Evolutionary conservation across 2,797 vertebrate species (phyloP), one percentile per base, ranked within the genome.

Genomic region (Novumbra hubbsi): DNA sequence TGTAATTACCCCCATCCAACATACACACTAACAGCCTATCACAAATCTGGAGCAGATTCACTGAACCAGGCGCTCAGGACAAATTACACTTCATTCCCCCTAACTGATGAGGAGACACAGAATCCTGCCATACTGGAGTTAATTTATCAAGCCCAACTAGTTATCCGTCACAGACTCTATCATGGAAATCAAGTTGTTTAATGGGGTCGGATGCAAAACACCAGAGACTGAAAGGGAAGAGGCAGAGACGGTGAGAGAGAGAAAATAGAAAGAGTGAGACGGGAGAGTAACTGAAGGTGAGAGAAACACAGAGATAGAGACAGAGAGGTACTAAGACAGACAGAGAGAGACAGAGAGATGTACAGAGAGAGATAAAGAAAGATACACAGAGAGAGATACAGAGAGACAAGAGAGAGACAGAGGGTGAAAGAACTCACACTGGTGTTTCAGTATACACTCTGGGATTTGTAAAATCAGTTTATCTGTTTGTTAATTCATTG

Each of bases 31-130:
- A 45, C 57, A 12, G 14, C 64, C 19, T 41, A 28, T 41, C 60
- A 77, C 76, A 81, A 84, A 85, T 84, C 71, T 78, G 73, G 45
- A 71, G 73, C 79, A 76, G 74, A 83, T 77, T 85, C 84, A 74
- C 65, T 52, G 73, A 77, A 72, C 65, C 41, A 70, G 65, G n/a
- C 63, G 38, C 30, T 73, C 4, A 0, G 77, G 27, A 71, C 79
- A 80, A 80, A 82, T 87, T 83, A 82, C 5, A 19, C 24, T 4
- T 5, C n/a, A 71, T 79, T 69, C 75, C 72, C 34, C 62, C 68
- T 45, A 7, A 24, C 66, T 68, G 28, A 72, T 9, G 75, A 77
- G 77, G 74, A 55, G 66, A 81, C 72, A 76, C 66, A 55, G 73
- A 64, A 15, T 17, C 70, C 72, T 68, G 76, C 70, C 71, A 72